Evolutionary conservation across 2,888 invertebrate genomes (phyloP), one percentile per base, ranked within the genome.

Genomic region (Monoplex corrugatus): DNA sequence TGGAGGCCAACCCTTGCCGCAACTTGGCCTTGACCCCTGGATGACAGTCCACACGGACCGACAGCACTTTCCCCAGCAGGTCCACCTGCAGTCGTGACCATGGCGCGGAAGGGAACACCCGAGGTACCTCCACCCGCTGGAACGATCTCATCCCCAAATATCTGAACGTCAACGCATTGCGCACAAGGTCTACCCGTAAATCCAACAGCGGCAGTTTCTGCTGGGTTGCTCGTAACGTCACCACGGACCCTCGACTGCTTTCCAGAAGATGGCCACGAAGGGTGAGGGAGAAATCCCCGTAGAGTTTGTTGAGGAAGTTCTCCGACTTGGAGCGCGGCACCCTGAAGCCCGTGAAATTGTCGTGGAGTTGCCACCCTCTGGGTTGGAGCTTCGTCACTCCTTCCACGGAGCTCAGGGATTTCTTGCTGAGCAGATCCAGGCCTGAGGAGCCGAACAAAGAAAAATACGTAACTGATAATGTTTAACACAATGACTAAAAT

Each of bases 81-180:
- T 92, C 87, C n/a, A 93, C 89, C 57, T 92, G 91, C 85, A 94
- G 84, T 32, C 92, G 90, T 28, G 90, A 91, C 93, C 93, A 93
- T 28, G 90, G 90, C 28, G 89, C 88, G 28, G 91, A n/a, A 75
- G 92, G 92, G 28, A 91, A 91, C n/a, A 92, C 93, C 85, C 91
- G 91, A 43, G 86, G 78, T 38, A 94, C 75, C 16, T 88, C 89
- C 78, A 93, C 91, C 68, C 94, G 91, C 89, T 94, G 94, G 90
- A 93, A 94, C 78, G 94, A 94, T 88, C 86, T 92, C 28, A 91
- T 90, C 43, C 94, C 94, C 83, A 93, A 93, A 87, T 94, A 94
- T 87, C 94, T 92, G 32, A 94, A 82, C 75, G 93, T 91, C 78
- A 94, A 57, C 87, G 91, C 92, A 44, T 91, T 90, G 78, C 92